Percentiles rank a stretch among this genome's conserved stretches.
Conservation (phyloP, 2,797 vertebrate species). For the Xiphophorus birchmanni region DNA sequence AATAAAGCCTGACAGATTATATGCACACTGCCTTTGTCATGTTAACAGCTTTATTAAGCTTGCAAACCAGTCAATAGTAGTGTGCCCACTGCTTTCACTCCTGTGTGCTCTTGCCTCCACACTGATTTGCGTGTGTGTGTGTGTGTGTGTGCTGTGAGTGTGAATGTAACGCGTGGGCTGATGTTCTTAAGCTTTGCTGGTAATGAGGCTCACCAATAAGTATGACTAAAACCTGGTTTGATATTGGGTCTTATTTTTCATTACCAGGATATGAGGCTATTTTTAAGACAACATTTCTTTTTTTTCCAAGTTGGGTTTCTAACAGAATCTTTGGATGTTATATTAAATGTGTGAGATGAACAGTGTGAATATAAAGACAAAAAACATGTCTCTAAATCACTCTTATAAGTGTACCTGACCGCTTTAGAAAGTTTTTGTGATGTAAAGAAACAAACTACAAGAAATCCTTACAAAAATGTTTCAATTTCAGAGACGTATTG, state of each 20-base stretch:
- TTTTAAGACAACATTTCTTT: conserved; percentile 18
- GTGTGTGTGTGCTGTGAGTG: conserved; percentile 29
- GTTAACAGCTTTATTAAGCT: conserved; percentile 27
- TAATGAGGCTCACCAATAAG: conserved; percentile 51
- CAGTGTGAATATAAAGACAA: conserved; percentile 3
- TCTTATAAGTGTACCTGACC: neutral
- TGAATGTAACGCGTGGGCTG: conserved; percentile 59
- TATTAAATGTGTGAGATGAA: conserved; percentile 14
- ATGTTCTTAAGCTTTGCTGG: conserved; percentile 57
- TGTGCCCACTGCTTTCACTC: conserved; percentile 55
- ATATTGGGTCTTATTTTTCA: conserved; percentile 41
- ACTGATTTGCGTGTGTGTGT: conserved; percentile 32
- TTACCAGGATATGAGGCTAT: conserved; percentile 25
- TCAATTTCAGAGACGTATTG: neutral
- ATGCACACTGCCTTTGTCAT: conserved; percentile 4
- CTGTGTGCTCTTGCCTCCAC: conserved; percentile 59
- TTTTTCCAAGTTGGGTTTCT: neutral
- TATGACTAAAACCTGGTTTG: conserved; percentile 53
- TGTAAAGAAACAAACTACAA: neutral
- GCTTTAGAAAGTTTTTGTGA: neutral
- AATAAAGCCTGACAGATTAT: neutral
- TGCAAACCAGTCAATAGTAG: conserved; percentile 37
- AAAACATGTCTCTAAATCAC: neutral
- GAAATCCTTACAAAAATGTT: neutral
- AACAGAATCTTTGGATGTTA: conserved; percentile 7